phyloP scores from a whole-genome alignment of 2,797 vertebrate species.

The Notamacropus eugenii region DNA sequence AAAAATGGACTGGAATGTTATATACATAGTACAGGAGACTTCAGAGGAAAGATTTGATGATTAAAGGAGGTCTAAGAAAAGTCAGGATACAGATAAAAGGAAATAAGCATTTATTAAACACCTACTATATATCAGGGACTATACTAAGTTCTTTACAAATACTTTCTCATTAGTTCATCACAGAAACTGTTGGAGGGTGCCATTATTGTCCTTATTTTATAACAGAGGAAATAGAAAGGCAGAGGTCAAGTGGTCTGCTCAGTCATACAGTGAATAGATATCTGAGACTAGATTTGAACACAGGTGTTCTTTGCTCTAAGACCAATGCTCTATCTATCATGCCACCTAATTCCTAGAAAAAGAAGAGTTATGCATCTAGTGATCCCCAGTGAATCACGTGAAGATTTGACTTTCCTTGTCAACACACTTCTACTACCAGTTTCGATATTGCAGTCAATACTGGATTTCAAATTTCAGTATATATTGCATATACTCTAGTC shows the following conservation, averaged over 20 bases:
- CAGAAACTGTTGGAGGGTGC: background rate
- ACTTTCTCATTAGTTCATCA: background rate
- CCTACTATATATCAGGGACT: background rate
- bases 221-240: background rate
- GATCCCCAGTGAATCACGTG: no score
- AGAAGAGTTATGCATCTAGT: no score
- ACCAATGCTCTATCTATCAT: background rate
- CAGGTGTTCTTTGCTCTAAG: background rate
- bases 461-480: no score
- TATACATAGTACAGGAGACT: constrained; percentile 9
- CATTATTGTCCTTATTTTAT: background rate
- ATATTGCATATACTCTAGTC: no score
- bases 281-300: background rate
- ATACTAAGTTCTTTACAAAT: background rate
- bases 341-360: no score
- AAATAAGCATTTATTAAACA: background rate
- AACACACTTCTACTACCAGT: background rate
- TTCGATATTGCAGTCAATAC: background rate
- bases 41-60: background rate
- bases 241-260: background rate
- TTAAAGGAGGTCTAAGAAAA: background rate
- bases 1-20: background rate
- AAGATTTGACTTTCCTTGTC: background rate
- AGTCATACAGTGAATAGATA: background rate
- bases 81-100: background rate